phyloP scores from a whole-genome alignment of 92 coral and sea anemone species.

The Siderastrea siderea region DNA sequence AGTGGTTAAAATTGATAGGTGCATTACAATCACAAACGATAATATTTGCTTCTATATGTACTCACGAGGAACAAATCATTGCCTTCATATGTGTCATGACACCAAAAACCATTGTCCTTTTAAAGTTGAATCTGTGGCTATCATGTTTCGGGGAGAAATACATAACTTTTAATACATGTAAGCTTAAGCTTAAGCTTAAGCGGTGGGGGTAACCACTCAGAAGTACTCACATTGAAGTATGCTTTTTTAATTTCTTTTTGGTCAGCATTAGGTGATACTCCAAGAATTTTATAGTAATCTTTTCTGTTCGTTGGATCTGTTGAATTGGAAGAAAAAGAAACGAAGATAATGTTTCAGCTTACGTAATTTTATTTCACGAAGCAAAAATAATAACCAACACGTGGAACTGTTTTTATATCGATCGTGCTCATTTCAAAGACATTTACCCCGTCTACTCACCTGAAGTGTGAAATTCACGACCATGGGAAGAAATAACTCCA shows the following conservation, averaged over 20 bases:
- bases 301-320: slow-evolving; percentile 73
- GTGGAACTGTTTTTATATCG: slow-evolving; percentile 3
- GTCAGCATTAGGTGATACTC: slow-evolving; percentile 89
- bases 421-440: too few relatives aligned
- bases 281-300: slow-evolving; percentile 91
- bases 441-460: slow-evolving; percentile 26
- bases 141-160: too few relatives aligned
- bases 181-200: too few relatives aligned
- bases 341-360: background rate
- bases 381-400: slow-evolving; percentile 6
- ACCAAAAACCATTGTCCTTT: too few relatives aligned
- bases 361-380: background rate
- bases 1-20: too few relatives aligned
- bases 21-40: too few relatives aligned
- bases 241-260: slow-evolving; percentile 95
- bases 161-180: too few relatives aligned
- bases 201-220: background rate
- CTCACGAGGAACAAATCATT: too few relatives aligned
- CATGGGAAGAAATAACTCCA: slow-evolving; percentile 32
- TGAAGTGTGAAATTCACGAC: slow-evolving; percentile 61
- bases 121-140: too few relatives aligned
- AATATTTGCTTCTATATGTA: too few relatives aligned
- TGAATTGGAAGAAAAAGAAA: background rate
- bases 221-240: slow-evolving; percentile 86
- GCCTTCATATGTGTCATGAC: too few relatives aligned